Conservation (phyloP, 1,140 invertebrate genomes). For the Atta cephalotes region DNA sequence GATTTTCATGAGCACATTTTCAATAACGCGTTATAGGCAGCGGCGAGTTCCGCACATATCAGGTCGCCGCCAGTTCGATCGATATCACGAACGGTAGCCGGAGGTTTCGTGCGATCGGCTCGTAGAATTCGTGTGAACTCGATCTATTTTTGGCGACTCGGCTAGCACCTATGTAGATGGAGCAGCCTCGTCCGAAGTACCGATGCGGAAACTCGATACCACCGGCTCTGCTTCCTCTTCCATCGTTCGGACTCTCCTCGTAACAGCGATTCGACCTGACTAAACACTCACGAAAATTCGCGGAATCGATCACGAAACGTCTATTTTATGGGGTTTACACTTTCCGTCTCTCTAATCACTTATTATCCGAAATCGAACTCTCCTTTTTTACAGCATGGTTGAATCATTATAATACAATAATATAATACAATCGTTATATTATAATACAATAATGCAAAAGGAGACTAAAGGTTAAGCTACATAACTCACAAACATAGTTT, state of each 20-base stretch:
- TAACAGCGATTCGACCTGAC: slow-evolving; percentile 45
- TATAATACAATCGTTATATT: too few relatives aligned
- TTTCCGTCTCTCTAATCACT: slow-evolving; percentile 8
- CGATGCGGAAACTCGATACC: slow-evolving; percentile 78
- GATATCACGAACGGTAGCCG: slow-evolving; percentile 67
- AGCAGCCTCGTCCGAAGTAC: slow-evolving; percentile 70
- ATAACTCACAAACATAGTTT: too few relatives aligned
- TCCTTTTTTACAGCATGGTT: background rate
- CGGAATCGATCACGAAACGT: slow-evolving; percentile 61
- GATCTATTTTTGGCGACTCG: slow-evolving; percentile 78
- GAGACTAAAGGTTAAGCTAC: too few relatives aligned
- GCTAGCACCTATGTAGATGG: slow-evolving; percentile 71
- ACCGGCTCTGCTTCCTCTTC: slow-evolving; percentile 52
- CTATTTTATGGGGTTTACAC: slow-evolving; percentile 18
- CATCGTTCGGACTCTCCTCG: slow-evolving; percentile 61
- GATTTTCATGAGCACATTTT: slow-evolving; percentile 26
- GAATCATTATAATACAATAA: background rate
- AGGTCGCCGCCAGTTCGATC: slow-evolving; percentile 46
- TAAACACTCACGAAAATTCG: slow-evolving; percentile 48
- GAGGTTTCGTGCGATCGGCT: slow-evolving; percentile 79
- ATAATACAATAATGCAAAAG: too few relatives aligned
- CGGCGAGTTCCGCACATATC: slow-evolving; percentile 5
- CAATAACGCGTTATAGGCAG: background rate
- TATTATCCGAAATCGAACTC: slow-evolving; percentile 11
- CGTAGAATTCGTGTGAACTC: slow-evolving; percentile 79